Conservation (phyloP, 2,888 invertebrate genomes). For the Macaria liturata region DNA sequence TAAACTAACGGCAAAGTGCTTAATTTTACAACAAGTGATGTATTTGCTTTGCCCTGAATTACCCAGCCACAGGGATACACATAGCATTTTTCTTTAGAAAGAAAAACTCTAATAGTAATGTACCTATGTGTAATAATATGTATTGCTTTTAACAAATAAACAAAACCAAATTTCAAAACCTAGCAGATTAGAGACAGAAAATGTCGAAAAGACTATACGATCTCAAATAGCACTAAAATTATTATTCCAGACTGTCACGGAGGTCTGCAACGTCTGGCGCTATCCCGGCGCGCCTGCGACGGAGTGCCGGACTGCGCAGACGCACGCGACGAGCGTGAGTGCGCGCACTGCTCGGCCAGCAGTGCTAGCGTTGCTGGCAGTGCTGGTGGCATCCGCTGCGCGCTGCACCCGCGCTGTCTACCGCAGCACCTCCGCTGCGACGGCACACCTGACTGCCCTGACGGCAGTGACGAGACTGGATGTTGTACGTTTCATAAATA, state of each 20-base stretch:
- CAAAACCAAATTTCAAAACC: no score
- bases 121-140: no score
- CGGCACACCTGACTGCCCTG: conserved; percentile 92
- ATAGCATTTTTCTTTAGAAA: no score
- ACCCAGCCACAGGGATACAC: no score
- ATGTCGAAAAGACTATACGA: no score
- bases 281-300: conserved; percentile 92
- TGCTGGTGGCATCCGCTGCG: conserved; percentile 87
- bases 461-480: conserved; percentile 93
- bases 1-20: no score
- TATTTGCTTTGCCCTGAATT: no score
- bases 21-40: no score
- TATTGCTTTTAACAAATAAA: no score
- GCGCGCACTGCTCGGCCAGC: conserved; percentile 88
- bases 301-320: conserved; percentile 94
- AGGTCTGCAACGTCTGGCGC: conserved; percentile 88
- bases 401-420: conserved; percentile 89
- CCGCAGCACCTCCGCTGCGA: conserved; percentile 89
- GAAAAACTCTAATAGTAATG: no score
- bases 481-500: conserved; percentile 86
- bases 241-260: conserved; percentile 86
- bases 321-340: conserved; percentile 90
- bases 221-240: no score
- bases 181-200: no score
- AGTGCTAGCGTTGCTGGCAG: conserved; percentile 62